Conservation (phyloP, 2,113 vertebrate species). For the Neolamprologus ventralis region DNA sequence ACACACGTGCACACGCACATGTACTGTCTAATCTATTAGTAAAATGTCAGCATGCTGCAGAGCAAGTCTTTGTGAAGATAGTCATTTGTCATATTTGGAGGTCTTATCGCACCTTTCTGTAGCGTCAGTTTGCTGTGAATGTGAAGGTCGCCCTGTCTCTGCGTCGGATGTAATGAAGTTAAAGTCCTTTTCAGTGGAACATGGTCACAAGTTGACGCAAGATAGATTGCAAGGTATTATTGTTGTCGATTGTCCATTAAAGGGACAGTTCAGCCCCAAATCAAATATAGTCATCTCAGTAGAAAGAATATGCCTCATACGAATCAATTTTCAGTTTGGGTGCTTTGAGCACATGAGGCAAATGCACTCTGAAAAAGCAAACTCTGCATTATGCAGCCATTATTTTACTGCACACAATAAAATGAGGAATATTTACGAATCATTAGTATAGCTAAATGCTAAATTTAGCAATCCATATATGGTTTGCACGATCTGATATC, state of each 20-base stretch:
- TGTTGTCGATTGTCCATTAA: background rate
- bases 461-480: background rate
- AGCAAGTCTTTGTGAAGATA: background rate
- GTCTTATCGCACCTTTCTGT: background rate
- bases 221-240: background rate
- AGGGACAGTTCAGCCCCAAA: background rate
- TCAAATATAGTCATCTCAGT: background rate
- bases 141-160: slow-evolving; percentile 5
- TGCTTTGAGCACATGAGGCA: background rate
- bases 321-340: background rate
- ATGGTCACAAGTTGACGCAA: background rate
- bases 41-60: slow-evolving; percentile 38
- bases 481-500: background rate
- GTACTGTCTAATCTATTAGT: background rate
- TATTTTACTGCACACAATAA: background rate
- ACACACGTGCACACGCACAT: background rate
- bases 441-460: background rate
- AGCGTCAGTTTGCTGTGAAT: background rate
- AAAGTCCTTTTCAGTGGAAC: background rate
- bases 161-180: background rate
- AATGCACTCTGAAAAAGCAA: background rate
- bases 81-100: slow-evolving; percentile 23
- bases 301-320: background rate
- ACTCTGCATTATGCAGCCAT: background rate
- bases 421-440: background rate